Evolutionary conservation across 2,888 invertebrate species (phyloP), one percentile per base, ranked within the genome.

Genomic region (Acleris literana): DNA sequence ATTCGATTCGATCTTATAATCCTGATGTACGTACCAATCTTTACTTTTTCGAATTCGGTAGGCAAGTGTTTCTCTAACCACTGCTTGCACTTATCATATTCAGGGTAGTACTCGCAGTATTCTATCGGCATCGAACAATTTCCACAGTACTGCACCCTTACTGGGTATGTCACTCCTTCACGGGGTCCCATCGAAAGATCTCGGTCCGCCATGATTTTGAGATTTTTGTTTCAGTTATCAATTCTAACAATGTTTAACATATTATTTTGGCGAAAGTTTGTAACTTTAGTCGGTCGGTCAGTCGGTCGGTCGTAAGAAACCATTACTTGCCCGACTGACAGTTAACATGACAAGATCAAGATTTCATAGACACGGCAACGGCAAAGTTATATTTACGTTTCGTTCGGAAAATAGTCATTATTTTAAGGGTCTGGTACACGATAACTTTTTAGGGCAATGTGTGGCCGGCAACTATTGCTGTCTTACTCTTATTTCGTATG

Each of bases 81-180:
- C 73, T 96, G 96, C 86, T 98, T 98, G 85, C 99, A 99, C 90
- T 98, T 98, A 72, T 99, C 99, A 85, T 97, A 98, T 86, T 98
- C 98, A 11, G 99, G 99, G 89, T 99, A 98, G 88, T 97, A 99
- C 93, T 99, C 99, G 88, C 99, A 99, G 86, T 99, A 99, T 97
- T 98, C 98, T 82, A 97, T 96, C n/a, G 98, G 98, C 95, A 98
- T 96, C 69, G 96, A 95, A 92, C 98, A 98, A 87, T 98, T 98
- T 54, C 98, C 98, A 87, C 98, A 99, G 87, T 99, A 99, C 74
- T 95, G 93, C 69, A 99, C 96, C 84, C 94, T 94, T 69, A 97
- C 76, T 20, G 98, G 98, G 88, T 98, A 99, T 69, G 92, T 94
- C 68, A 96, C 93, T 71, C 96, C 96, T 78, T 94, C 94, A 75